Conservation (phyloP, 2,888 invertebrate species). For the Temnothorax ravouxi region DNA sequence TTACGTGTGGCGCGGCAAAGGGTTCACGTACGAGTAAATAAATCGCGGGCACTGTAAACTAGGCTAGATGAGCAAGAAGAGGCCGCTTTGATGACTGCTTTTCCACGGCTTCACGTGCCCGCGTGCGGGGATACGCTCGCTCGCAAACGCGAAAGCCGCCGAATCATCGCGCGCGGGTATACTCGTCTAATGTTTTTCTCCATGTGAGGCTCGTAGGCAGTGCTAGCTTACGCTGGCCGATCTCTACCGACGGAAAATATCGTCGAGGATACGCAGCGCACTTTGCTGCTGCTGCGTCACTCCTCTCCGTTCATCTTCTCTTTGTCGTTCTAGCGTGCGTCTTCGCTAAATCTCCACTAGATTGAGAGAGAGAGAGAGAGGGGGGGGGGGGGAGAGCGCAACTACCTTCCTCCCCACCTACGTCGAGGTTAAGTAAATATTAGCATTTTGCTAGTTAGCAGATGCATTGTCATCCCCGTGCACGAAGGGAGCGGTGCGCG, state of each 20-base stretch:
- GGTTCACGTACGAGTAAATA: slow-evolving; percentile 27
- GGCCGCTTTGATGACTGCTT: slow-evolving; percentile 54
- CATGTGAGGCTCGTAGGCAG: slow-evolving; percentile 14
- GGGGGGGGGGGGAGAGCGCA: slow-evolving; percentile 17
- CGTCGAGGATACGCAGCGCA: slow-evolving; percentile 52
- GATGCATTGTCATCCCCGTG: slow-evolving; percentile 75
- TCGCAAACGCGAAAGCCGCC: slow-evolving; percentile 42
- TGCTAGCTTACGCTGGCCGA: slow-evolving; percentile 51
- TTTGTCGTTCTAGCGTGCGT: slow-evolving; percentile 54
- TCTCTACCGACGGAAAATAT: slow-evolving; percentile 66
- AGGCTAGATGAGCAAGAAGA: slow-evolving; percentile 55
- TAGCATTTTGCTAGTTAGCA: slow-evolving; percentile 81
- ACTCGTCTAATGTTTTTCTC: slow-evolving; percentile 67
- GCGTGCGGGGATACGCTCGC: slow-evolving; percentile 2
- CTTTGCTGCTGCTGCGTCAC: slow-evolving; percentile 53
- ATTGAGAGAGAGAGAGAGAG: no score
- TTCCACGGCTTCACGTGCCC: slow-evolving; percentile 35
- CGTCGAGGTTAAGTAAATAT: slow-evolving; percentile 79
- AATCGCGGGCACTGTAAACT: slow-evolving; percentile 47
- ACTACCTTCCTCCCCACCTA: slow-evolving; percentile 32
- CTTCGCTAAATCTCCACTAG: slow-evolving; percentile 55
- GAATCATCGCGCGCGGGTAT: slow-evolving; percentile 63
- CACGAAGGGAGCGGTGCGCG: slow-evolving; percentile 29
- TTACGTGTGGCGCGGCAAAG: neutral
- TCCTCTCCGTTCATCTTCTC: slow-evolving; percentile 46